These are phyloP conservation scores for Montipora efflorescens DNA, from an alignment of 64 coral and sea anemone species.

Conservation along the genomic window DNA sequence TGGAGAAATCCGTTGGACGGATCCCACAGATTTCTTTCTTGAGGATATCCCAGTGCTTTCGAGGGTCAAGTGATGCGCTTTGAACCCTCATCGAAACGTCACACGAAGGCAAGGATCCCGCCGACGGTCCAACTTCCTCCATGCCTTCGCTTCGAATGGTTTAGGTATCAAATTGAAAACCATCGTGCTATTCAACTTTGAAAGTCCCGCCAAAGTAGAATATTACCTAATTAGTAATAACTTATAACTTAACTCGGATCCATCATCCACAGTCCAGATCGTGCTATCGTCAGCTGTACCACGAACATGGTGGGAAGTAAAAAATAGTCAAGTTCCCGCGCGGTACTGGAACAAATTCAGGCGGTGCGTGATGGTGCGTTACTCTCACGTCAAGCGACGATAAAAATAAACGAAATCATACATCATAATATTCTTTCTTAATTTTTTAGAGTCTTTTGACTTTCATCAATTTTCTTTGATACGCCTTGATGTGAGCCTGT, in stretches of 20 bases:
- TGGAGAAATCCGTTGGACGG: conserved; percentile 34
- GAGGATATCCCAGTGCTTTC: conserved; percentile 41
- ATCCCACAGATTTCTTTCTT: conserved; percentile 17
- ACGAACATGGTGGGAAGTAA: too few relatives aligned
- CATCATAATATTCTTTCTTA: too few relatives aligned
- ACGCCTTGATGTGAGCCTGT: too few relatives aligned
- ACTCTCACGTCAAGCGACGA: too few relatives aligned
- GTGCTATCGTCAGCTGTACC: too few relatives aligned
- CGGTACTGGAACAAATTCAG: too few relatives aligned
- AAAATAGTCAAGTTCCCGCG: too few relatives aligned
- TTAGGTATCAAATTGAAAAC: conserved; percentile 3
- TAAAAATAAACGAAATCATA: too few relatives aligned
- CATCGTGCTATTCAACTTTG: conserved; percentile 23
- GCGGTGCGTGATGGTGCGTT: too few relatives aligned
- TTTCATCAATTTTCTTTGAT: too few relatives aligned
- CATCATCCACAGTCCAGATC: too few relatives aligned
- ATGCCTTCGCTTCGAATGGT: conserved; percentile 12
- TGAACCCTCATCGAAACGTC: conserved; percentile 16
- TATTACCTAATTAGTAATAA: conserved; percentile 12
- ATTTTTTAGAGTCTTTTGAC: too few relatives aligned
- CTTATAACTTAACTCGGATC: background rate
- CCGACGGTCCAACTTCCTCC: background rate
- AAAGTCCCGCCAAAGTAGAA: conserved; percentile 46
- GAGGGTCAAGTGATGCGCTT: conserved; percentile 25
- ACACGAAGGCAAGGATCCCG: background rate